Evolutionary conservation across 2,797 vertebrate species (phyloP), one percentile per base, ranked within the genome.

Genomic region (Danio aesculapii): DNA sequence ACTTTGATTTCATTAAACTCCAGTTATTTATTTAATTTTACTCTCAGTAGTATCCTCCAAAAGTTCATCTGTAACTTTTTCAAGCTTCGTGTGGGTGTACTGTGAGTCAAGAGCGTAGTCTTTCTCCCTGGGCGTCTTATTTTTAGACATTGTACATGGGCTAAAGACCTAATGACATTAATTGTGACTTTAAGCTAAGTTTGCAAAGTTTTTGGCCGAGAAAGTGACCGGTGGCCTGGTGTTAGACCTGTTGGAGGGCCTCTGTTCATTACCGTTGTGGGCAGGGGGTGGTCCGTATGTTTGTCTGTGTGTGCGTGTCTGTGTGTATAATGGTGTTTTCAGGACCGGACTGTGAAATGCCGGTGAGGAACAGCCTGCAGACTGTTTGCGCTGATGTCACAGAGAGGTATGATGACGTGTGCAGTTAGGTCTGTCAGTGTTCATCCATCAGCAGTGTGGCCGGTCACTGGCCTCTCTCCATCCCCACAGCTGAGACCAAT

Each of bases 361-460:
- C 69, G 63, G 79, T 69, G 81, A 84, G 77, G 67, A 79, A 74
- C 70, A 70, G 80, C 81, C 79, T 19, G 58, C 50, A 82, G 69
- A 79, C 67, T 59, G 63, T 70, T 61, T 71, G 70, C 41, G 19
- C 78, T 81, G 83, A 85, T 84, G 84, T 84, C 85, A 88, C 68
- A 43, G 78, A 67, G 62, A 81, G 74, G 79, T 81, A 81, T 47
- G 52, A 53, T 83, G 83, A 83, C 73, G 58, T 63, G 85, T 75
- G 69, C 81, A 75, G 76, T 80, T 80, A 81, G 81, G 61, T 86
- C 87, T 89, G 86, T 88, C 87, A 83, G 30, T 85, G 69, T 53
- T n/a, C 75, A 87, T 89, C 88, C 63, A 68, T 87, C 88, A 89
- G 17, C 59, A 46, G 57, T 39, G 30, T 64, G 79, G 81, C 83